phyloP scores from a whole-genome alignment of 1,140 invertebrate species.

The Drosophila takahashii region DNA sequence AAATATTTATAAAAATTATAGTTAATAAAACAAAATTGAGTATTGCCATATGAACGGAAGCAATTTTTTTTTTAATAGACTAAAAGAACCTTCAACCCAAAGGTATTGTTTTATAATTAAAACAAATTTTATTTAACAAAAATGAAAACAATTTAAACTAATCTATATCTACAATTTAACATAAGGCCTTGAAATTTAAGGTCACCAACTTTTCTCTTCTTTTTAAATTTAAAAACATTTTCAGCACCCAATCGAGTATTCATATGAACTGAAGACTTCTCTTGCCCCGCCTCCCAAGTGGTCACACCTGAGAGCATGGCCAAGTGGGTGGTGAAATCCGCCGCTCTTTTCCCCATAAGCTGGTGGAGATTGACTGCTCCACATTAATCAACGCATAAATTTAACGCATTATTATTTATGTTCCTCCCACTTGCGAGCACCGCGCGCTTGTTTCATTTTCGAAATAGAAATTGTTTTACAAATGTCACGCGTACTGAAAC shows the following conservation, averaged over 20 bases:
- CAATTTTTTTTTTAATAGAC: too few species aligned
- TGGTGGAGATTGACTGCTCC: constrained; percentile 72
- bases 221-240: background rate
- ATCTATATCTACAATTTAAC: too few species aligned
- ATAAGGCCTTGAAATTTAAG: too few species aligned
- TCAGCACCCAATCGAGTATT: constrained; percentile 44
- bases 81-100: too few species aligned
- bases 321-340: constrained; percentile 27
- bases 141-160: too few species aligned
- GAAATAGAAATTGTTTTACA: constrained; percentile 81
- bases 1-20: too few species aligned
- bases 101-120: too few species aligned
- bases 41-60: too few species aligned
- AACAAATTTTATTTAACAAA: too few species aligned
- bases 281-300: constrained; percentile 13
- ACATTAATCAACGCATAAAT: constrained; percentile 81
- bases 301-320: constrained; percentile 64
- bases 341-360: constrained; percentile 7
- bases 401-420: constrained; percentile 83
- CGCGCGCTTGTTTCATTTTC: constrained; percentile 65
- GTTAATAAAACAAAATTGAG: too few species aligned
- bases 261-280: constrained; percentile 58
- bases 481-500: constrained; percentile 62
- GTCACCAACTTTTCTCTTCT: too few species aligned
- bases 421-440: constrained; percentile 29